Evolutionary conservation across 2,888 invertebrate genomes (phyloP), one percentile per base, ranked within the genome.

Genomic region (Strigamia crassipes): DNA sequence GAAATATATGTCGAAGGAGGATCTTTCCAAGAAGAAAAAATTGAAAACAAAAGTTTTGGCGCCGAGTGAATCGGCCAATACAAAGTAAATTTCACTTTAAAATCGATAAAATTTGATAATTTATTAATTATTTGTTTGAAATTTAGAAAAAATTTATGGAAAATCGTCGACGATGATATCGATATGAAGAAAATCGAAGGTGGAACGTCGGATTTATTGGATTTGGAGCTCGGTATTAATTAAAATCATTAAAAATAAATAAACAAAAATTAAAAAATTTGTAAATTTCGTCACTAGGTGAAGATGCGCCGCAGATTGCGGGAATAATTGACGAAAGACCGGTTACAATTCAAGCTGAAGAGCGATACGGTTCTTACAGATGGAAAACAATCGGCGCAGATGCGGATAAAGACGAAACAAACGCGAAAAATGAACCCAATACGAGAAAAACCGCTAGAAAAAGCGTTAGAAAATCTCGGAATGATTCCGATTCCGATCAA

Each of bases 251-350:
- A 18, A 10, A 61, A 61, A 18, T 15, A 23, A 61, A 18, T 3
- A 18, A 10, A 61, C 6, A 18, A 2, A 23, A 61, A 18, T 10
- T 61, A 10, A 61, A 13, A 8, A 13, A 46, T 6, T 6, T 46
- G 15, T 46, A 3, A 8, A 46, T 46, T 46, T 46, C 42, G 12
- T 41, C 6, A 6, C 4, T 18, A 81, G 91, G 91, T n/a, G 97
- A 97, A 86, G 96, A 97, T 87, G 95, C 94, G 0, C 97, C 97
- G 0, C 94, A 94, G 87, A 93, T 97, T 84, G 96, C 94, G 0
- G 96, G 94, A 0, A 91, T 96, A 81, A 91, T 96, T 79, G 96
- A 96, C 87, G 96, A 96, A 78, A 87, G 94, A 84, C 93, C 94
- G 0, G 90, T 92, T 81, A 91, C 93, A 84, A 85, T 94, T 10